Percentiles rank a stretch among this genome's conserved stretches.
Conservation (phyloP, 2,113 vertebrate species). For the Chloropsis cyanopogon region DNA sequence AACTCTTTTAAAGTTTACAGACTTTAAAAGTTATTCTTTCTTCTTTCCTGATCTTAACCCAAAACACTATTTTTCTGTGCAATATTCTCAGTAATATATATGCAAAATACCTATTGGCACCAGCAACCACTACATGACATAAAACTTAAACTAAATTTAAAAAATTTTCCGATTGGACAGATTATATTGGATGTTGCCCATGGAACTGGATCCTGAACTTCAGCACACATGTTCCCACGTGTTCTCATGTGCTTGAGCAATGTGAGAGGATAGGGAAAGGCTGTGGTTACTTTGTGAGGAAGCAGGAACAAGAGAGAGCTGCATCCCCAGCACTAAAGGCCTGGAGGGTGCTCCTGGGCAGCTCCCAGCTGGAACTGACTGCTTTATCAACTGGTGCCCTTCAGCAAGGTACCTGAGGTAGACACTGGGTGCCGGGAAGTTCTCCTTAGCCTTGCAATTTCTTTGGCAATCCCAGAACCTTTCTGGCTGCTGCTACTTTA, state of each 20-base stretch:
- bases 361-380: neutral
- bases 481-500: neutral
- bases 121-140: neutral
- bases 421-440: neutral
- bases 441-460: neutral
- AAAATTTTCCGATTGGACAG: neutral
- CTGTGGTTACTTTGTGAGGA: neutral
- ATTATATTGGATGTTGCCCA: neutral
- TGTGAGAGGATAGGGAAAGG: neutral
- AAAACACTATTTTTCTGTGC: neutral
- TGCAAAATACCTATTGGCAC: neutral
- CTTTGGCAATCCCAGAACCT: neutral
- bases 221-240: neutral
- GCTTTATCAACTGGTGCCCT: neutral
- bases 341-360: neutral
- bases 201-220: neutral
- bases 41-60: neutral
- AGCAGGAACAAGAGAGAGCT: neutral
- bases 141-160: neutral
- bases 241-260: neutral
- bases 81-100: neutral
- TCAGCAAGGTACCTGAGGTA: neutral
- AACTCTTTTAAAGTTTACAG: neutral
- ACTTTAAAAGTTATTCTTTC: neutral
- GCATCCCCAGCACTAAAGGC: neutral